Evolutionary conservation across 2,888 invertebrate genomes (phyloP).

Genomic region (Brassicogethes aeneus): DNA sequence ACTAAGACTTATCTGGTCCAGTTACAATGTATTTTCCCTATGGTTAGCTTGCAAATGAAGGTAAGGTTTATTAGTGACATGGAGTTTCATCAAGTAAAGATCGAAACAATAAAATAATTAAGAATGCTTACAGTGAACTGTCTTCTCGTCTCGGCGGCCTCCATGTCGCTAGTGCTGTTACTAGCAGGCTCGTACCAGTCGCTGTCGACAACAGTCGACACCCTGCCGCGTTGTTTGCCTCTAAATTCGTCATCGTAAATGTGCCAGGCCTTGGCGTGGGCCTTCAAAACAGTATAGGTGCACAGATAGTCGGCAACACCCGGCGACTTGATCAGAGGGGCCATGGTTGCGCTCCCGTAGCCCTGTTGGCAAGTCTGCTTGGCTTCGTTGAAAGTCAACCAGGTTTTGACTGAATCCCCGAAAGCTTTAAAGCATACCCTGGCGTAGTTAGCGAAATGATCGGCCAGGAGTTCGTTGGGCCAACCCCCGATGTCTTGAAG

Average conservation of each 20-base stretch:
- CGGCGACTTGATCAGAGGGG: background rate
- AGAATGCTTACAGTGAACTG: conserved; percentile 49
- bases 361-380: conserved; percentile 25
- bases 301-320: conserved; percentile 52
- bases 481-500: conserved; percentile 40
- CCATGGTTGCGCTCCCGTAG: conserved; percentile 8
- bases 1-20: too few relatives aligned
- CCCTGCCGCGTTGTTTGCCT: conserved; percentile 16
- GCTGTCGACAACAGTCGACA: conserved; percentile 47
- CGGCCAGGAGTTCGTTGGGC: conserved; percentile 44
- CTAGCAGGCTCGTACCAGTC: conserved; percentile 54
- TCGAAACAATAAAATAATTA: too few relatives aligned
- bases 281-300: conserved; percentile 52
- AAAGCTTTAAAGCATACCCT: conserved; percentile 35
- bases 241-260: conserved; percentile 52
- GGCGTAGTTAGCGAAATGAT: conserved; percentile 49
- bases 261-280: conserved; percentile 56
- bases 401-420: conserved; percentile 34
- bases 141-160: conserved; percentile 48
- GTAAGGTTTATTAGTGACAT: too few relatives aligned
- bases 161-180: conserved; percentile 45
- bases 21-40: too few relatives aligned
- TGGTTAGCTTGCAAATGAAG: too few relatives aligned
- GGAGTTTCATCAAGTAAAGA: too few relatives aligned
- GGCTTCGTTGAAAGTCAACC: conserved; percentile 48